Evolutionary conservation across 2,113 vertebrate genomes (phyloP).

Genomic region (Sisor rabdophorus): DNA sequence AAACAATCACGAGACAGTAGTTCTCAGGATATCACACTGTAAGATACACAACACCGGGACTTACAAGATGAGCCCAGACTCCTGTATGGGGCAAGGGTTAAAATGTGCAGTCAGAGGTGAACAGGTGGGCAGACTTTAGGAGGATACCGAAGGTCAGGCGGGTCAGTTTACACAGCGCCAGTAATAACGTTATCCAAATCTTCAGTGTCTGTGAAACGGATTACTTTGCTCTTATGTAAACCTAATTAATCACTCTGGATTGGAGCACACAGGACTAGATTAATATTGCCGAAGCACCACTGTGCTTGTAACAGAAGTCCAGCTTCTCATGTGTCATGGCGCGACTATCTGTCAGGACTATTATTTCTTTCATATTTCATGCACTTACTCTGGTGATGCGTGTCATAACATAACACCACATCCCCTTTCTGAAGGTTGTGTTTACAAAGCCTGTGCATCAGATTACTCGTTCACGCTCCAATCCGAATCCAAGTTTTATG

Average conservation of each 20-base stretch:
- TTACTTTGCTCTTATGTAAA: constrained; percentile 53
- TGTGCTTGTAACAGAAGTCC: constrained; percentile 52
- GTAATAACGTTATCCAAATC: constrained; percentile 22
- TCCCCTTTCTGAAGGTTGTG: constrained; percentile 28
- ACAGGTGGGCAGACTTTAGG: constrained; percentile 32
- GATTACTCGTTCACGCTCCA: constrained; percentile 56
- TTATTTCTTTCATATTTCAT: constrained; percentile 44
- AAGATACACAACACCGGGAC: background rate
- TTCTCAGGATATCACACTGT: background rate
- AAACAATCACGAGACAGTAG: background rate
- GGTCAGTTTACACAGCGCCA: constrained; percentile 40
- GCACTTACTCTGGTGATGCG: constrained; percentile 28
- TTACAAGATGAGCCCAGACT: background rate
- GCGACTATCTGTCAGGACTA: constrained; percentile 15
- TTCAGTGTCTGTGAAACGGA: constrained; percentile 42
- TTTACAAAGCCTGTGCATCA: constrained; percentile 48
- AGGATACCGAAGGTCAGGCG: constrained; percentile 28
- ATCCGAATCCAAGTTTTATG: constrained; percentile 46
- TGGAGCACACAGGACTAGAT: constrained; percentile 50
- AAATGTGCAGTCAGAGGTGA: constrained; percentile 37
- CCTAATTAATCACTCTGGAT: constrained; percentile 45
- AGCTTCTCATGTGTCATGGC: constrained; percentile 40
- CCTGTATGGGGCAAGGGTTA: constrained; percentile 26
- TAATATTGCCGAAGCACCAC: constrained; percentile 43
- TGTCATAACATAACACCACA: constrained; percentile 53